Percentiles rank a stretch among this genome's conserved stretches.
Evolutionary conservation across 1,140 invertebrate genomes (phyloP).

Genomic region (Mycetomoellerius zeteki): DNA sequence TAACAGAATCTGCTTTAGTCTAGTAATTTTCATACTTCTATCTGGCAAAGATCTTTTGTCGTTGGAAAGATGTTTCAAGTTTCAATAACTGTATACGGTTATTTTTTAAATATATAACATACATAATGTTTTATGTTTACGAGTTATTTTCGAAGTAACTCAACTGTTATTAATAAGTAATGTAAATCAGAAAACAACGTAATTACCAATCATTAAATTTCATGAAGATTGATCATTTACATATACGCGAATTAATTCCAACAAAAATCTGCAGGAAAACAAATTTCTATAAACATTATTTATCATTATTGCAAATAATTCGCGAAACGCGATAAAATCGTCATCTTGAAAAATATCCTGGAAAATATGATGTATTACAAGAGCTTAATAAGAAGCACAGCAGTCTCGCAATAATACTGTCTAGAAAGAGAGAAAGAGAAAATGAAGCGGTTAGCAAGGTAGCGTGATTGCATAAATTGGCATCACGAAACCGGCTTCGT

Average conservation of each 20-base stretch:
- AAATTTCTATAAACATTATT: conserved; percentile 37
- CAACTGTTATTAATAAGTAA: conserved; percentile 20
- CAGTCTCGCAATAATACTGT: not conserved
- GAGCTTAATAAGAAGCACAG: conserved; percentile 8
- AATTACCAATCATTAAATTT: conserved; percentile 40
- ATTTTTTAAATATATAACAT: not conserved
- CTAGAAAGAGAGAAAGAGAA: not conserved
- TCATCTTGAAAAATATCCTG: not conserved
- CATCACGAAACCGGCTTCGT: not conserved
- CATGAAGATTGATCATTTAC: conserved; percentile 29
- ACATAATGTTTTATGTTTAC: not conserved
- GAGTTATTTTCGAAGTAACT: not conserved
- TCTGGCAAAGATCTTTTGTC: not conserved
- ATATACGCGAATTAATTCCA: not conserved
- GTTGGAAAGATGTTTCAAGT: not conserved
- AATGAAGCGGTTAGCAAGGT: not conserved
- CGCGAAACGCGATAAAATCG: conserved; percentile 13
- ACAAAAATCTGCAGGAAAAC: not conserved
- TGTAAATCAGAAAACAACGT: conserved; percentile 21
- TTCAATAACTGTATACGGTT: not conserved
- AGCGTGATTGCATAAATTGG: conserved; percentile 15
- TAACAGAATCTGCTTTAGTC: not conserved
- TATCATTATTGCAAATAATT: conserved; percentile 28
- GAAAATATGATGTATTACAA: conserved; percentile 12
- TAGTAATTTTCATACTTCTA: not conserved